A percentile compares a stretch with the other conserved stretches of the same genome.
phyloP scores from a whole-genome alignment of 2,113 vertebrate species.

The Megaceryle torquata region DNA sequence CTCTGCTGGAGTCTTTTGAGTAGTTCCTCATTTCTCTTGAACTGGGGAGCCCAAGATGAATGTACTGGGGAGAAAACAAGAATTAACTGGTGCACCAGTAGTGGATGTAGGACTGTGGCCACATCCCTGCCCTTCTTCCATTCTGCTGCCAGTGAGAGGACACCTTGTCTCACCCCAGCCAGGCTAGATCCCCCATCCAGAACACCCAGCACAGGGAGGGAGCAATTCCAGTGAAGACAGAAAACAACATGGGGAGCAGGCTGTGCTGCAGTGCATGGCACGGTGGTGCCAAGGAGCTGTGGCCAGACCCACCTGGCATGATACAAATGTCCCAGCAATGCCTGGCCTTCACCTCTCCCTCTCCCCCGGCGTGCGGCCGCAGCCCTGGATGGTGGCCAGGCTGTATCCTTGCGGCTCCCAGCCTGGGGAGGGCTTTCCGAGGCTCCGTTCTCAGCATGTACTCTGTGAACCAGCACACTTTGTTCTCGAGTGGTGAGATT shows the following conservation, averaged over 20 bases:
- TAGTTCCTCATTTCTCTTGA: not conserved
- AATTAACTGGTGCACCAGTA: not conserved
- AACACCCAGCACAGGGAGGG: not conserved
- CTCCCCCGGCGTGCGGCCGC: not conserved
- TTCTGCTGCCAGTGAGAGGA: accelerated
- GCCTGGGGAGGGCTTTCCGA: not conserved
- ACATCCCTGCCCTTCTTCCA: not conserved
- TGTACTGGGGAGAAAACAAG: accelerated
- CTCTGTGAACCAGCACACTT: conserved; percentile 20
- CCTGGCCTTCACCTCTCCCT: not conserved
- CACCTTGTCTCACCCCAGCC: not conserved
- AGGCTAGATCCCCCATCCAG: not conserved
- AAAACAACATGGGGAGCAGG: not conserved
- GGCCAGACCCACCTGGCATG: not conserved
- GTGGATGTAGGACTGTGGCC: not conserved
- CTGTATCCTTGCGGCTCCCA: not conserved
- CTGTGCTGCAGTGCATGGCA: accelerated
- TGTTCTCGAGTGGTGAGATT: conserved; percentile 1
- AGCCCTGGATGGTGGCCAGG: not conserved
- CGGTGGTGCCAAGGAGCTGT: not conserved
- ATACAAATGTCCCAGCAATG: not conserved
- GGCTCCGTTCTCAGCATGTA: not conserved
- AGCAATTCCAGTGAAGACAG: not conserved
- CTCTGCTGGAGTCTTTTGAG: not conserved
- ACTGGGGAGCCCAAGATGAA: not conserved